Evolutionary conservation across 1,140 invertebrate species (phyloP), one percentile per base, ranked within the genome.

Genomic region (Drepana arcuata): DNA sequence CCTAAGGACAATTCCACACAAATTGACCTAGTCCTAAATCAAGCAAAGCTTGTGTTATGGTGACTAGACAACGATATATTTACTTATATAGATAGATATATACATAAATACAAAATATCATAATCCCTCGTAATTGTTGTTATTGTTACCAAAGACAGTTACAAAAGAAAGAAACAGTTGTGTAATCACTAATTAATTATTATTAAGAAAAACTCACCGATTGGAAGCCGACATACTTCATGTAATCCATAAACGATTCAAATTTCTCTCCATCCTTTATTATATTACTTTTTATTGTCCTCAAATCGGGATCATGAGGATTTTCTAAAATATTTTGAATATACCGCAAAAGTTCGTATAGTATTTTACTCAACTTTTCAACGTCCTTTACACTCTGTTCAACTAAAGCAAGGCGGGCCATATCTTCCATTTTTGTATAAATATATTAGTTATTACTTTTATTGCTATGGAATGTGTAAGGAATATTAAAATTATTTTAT

Each of bases 151-250:
- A n/a, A n/a, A n/a, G n/a, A n/a, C n/a, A n/a, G n/a, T n/a, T n/a
- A n/a, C n/a, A n/a, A n/a, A n/a, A n/a, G n/a, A n/a, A n/a, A n/a
- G n/a, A n/a, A n/a, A n/a, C n/a, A n/a, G n/a, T n/a, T n/a, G n/a
- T n/a, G n/a, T n/a, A n/a, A n/a, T n/a, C n/a, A n/a, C n/a, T n/a
- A n/a, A n/a, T n/a, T n/a, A n/a, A n/a, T n/a, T n/a, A n/a, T n/a
- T n/a, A n/a, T n/a, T n/a, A n/a, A n/a, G n/a, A n/a, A n/a, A n/a
- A n/a, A 54, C 61, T 55, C 57, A 80, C 72, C 49, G 18, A 10
- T 42, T 56, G 31, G 46, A 68, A 80, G 13, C 75, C 75, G n/a
- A 80, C 43, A 16, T 77, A 80, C 52, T 62, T 65, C 7, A 80
- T 41, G 18, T 80, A 80, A 5, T 66, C 69, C 34, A 32, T 32